Evolutionary conservation across 2,797 vertebrate species (phyloP).

Genomic region (Oryzias dopingdopingensis): DNA sequence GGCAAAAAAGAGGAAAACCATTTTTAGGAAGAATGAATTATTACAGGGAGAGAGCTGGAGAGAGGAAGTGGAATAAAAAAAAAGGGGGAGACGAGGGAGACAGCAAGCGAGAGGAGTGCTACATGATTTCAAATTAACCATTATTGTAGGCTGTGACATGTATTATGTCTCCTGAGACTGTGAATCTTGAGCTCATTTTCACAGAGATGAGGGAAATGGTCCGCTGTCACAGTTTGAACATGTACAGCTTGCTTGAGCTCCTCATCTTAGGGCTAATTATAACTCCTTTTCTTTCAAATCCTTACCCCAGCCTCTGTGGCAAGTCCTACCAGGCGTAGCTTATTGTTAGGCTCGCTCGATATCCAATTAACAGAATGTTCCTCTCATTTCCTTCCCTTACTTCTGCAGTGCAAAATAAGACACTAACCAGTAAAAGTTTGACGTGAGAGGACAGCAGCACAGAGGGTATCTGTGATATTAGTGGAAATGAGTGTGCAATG

Average conservation of each 20-base stretch:
- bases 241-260: constrained; percentile 70
- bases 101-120: constrained; percentile 58
- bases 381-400: constrained; percentile 44
- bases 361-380: constrained; percentile 79
- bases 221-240: constrained; percentile 70
- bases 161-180: constrained; percentile 66
- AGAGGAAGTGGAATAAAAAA: constrained; percentile 50
- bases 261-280: constrained; percentile 77
- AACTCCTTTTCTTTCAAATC: constrained; percentile 70
- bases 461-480: constrained; percentile 15
- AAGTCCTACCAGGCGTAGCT: constrained; percentile 66
- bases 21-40: constrained; percentile 75
- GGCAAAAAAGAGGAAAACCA: constrained; percentile 62
- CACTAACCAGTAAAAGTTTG: constrained; percentile 42
- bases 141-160: constrained; percentile 69
- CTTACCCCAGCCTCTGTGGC: constrained; percentile 59
- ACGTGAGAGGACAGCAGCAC: constrained; percentile 32
- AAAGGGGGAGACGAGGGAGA: constrained; percentile 53
- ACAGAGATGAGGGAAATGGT: constrained; percentile 70
- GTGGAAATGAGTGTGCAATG: no score
- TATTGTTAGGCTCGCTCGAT: constrained; percentile 67
- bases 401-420: constrained; percentile 45
- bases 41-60: constrained; percentile 52
- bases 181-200: constrained; percentile 77
- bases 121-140: constrained; percentile 75